These are phyloP conservation scores for Holotrichia oblita DNA, from an alignment of 1,140 invertebrate species.

Conservation along the genomic window DNA sequence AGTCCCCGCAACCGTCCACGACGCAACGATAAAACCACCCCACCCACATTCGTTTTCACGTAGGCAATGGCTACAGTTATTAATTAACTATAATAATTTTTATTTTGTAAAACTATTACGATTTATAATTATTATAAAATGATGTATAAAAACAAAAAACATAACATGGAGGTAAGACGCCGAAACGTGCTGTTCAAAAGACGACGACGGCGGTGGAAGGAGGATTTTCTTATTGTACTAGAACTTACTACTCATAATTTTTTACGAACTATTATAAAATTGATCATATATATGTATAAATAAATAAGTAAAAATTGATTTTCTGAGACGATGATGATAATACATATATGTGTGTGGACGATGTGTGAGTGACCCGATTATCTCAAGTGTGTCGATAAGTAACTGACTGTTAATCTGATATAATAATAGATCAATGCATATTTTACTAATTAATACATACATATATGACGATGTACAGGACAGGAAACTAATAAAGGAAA, in stretches of 20 bases:
- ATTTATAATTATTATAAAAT: no score
- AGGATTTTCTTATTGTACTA: not conserved
- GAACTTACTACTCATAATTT: conserved; percentile 13
- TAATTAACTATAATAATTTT: not conserved
- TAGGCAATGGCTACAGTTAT: not conserved
- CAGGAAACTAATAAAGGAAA: not conserved
- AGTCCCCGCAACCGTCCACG: conserved; percentile 52
- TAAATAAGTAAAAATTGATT: no score
- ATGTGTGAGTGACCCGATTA: no score
- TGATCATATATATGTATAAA: no score
- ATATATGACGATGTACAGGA: not conserved
- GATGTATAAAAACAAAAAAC: no score
- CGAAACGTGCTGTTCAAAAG: not conserved
- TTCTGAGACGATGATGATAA: no score
- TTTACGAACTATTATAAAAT: conserved; percentile 1
- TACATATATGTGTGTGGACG: no score
- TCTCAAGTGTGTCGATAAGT: not conserved
- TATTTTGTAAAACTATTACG: not conserved
- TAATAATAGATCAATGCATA: not conserved
- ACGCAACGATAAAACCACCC: conserved; percentile 55
- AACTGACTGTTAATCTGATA: not conserved
- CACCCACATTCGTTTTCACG: no score
- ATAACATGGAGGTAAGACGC: no score
- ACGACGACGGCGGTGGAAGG: not conserved
- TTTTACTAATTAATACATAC: conserved; percentile 6